Base-by-base conservation (phyloP, 2,797 vertebrate genomes). In the Dendrocincla fuliginosa region DNA sequence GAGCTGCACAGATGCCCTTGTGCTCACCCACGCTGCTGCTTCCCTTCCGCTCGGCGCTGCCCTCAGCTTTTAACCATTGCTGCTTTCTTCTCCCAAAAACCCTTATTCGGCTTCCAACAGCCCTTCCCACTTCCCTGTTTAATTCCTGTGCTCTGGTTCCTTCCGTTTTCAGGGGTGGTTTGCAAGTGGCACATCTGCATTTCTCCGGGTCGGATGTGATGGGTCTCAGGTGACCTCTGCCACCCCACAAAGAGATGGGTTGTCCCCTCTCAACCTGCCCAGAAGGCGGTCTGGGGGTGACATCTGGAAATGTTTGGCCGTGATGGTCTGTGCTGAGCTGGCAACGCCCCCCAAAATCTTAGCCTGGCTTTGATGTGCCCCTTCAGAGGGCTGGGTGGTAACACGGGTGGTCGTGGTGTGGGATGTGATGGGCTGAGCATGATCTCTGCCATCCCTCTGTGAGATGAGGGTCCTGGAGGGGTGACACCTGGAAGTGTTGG, bases 21-120 rank as follows among this genome's bases (percentile, higher is more conserved):
- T 33, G 55, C 84, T 22, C 59, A 28, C 46, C 2, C 57, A 27
- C 32, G 7, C 53, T 11, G 18, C 85, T 3, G 59, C 95, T 93
- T 94, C 92, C 96, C 89, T 93, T 96, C 92, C 52, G 83, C 93
- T 77, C 83, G 11, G 76, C 57, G 0, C 64, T 2, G 33, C 49
- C 49, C 57, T 86, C 86, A 55, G 84, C 80, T 68, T 90, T 90
- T 90, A 96, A 95, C 92, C 67, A 94, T 61, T 87, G 86, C 90
- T 16, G 57, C 67, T 73, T 90, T 57, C 70, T 57, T n/a, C 69
- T 86, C n/a, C 50, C 47, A 2, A 7, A n/a, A 76, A n/a, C 14
- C 35, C n/a, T 65, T 33, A 1, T 15, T 20, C 18, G 11, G 4
- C 70, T 28, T 44, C 76, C 92, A 53, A 4, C 11, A 4, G 0